Evolutionary conservation across 2,113 vertebrate species (phyloP), one percentile per base, ranked within the genome.

Genomic region (Tamias sibiricus): DNA sequence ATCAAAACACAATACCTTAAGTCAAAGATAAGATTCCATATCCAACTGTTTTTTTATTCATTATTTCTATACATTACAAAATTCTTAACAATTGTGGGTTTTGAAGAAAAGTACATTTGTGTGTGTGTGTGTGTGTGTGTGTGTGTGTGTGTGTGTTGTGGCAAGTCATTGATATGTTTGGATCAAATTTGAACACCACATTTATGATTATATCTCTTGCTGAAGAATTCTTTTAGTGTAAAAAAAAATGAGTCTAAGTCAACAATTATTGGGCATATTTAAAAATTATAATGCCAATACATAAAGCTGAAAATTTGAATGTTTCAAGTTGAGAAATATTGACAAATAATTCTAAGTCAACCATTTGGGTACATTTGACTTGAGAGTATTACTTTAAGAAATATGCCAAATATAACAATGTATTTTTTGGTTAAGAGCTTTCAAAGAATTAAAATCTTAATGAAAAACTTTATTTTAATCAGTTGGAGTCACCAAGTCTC

Each of bases 261-360:
- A 62, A 44, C 0, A 16, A 77, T 40, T 80, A 20, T 69, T 62
- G 35, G n/a, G 5, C 64, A 22, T 88, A 64, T 40, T 94, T 83
- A 95, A 10, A 64, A 92, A 79, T 32, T 30, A 66, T 1, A 24
- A 30, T 66, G 19, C 35, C 47, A 68, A 40, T 17, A 24, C 22
- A n/a, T 16, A 59, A 83, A n/a, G 8, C 37, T 68, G 11, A 89
- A 68, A 57, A 11, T 71, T 85, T 37, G 40, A 84, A 40, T 75
- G 6, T 91, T 49, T 40, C 35, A 68, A 91, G 59, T 30, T 66
- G 80, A 66, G 32, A 89, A n/a, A 86, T 3, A 57, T 19, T 75
- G 7, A 20, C 32, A 85, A 93, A 83, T n/a, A 79, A 93, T 64
- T 90, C 32, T 80, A 32, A 85, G 54, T 90, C 52, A 85, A 66